phyloP scores from a whole-genome alignment of 2,888 invertebrate genomes.

The Clistopyga incitator region DNA sequence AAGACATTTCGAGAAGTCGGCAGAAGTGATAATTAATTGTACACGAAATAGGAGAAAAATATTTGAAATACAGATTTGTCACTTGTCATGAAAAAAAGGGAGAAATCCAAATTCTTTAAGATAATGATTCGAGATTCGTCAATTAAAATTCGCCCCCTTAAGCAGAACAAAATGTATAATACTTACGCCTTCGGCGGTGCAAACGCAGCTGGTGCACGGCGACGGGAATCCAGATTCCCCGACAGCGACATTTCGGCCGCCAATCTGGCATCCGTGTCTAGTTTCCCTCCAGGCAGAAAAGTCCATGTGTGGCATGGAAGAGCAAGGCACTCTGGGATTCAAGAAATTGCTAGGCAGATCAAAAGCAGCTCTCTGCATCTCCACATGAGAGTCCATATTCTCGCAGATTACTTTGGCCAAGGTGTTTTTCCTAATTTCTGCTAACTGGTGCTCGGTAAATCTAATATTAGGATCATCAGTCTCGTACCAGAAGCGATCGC shows the following conservation, averaged over 20 bases:
- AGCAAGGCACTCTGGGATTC: constrained; percentile 95
- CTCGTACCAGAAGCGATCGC: constrained; percentile 98
- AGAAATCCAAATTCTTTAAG: too few relatives aligned
- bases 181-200: constrained; percentile 93
- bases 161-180: neutral
- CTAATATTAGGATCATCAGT: constrained; percentile 91
- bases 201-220: constrained; percentile 96
- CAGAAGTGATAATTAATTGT: too few relatives aligned
- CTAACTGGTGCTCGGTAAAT: constrained; percentile 94
- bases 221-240: constrained; percentile 94
- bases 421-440: constrained; percentile 94
- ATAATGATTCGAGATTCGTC: neutral
- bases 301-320: constrained; percentile 92
- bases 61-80: too few relatives aligned
- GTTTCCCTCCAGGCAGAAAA: constrained; percentile 94
- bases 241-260: constrained; percentile 90
- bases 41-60: too few relatives aligned
- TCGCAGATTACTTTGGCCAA: constrained; percentile 95
- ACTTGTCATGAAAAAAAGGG: too few relatives aligned
- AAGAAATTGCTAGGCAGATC: constrained; percentile 96
- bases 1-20: too few relatives aligned
- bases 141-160: neutral
- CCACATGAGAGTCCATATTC: constrained; percentile 93
- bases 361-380: constrained; percentile 95
- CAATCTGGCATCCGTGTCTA: constrained; percentile 92